Evolutionary conservation across 2,113 vertebrate species (phyloP), one percentile per base, ranked within the genome.

Genomic region (Cynopterus brachyotis): DNA sequence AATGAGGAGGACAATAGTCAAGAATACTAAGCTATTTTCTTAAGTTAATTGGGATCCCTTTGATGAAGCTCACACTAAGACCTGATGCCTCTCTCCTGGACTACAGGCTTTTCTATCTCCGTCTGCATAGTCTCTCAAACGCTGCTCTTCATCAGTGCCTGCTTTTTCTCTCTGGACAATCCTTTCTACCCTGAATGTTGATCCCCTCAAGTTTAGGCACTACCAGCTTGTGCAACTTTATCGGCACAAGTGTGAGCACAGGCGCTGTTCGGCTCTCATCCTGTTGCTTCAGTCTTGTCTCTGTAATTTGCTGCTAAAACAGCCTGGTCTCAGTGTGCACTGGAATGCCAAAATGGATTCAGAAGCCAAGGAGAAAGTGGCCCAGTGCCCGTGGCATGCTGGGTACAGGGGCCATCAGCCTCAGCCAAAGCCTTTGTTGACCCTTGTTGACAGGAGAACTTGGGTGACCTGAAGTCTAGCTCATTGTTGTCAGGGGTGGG

Each of bases 261-360:
- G 64, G 73, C 0, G 3, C 42, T 28, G 4, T 32, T 93, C 37
- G 50, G 37, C 79, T 78, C 67, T 92, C 50, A 69, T 91, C 81
- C 66, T 57, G 53, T 86, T 73, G 60, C 69, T 69, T 86, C 17
- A 4, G 20, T 94, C 80, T 22, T 19, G 57, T 78, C 80, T 93
- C 50, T 89, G n/a, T 53, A 64, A 82, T 57, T 95, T 5, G 28
- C 59, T 24, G 50, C 84, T 87, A 42, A 59, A 86, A 81, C 13
- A 57, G 24, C 64, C 67, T 95, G 66, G 32, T 67, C 82, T 93
- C 94, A 86, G 3, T 1, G 3, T 67, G 79, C 13, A 75, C n/a
- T 13, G 28, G 85, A 40, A 37, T 69, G 72, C 47, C 60, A 79
- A 96, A 96, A 69, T 64, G 24, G 82, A 93, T 89, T 94, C 79